Evolutionary conservation across 1,140 invertebrate genomes (phyloP).

Genomic region (Heliconius himera): DNA sequence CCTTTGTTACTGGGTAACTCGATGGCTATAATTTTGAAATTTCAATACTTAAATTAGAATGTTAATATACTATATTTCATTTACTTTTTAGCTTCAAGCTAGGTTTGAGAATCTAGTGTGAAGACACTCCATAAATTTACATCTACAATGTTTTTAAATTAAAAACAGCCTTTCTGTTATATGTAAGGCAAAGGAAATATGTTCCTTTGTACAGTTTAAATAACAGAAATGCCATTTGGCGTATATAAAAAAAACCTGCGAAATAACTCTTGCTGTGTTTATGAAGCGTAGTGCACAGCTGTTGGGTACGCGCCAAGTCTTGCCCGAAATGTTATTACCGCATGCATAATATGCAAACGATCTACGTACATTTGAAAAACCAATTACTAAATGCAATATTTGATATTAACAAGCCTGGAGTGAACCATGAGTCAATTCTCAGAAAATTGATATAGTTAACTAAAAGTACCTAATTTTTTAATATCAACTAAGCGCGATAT

Average conservation of each 20-base stretch:
- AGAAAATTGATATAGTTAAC: neutral
- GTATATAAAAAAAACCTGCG: neutral
- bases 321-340: conserved; percentile 12
- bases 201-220: neutral
- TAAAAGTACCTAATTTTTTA: too few species aligned
- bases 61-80: too few species aligned
- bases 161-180: neutral
- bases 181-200: neutral
- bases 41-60: neutral
- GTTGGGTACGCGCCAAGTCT: conserved; percentile 22
- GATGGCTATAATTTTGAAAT: neutral
- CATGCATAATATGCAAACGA: conserved; percentile 3
- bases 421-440: neutral
- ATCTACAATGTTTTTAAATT: too few species aligned
- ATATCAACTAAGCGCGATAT: too few species aligned
- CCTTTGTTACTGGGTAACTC: conserved; percentile 27
- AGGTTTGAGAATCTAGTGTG: neutral
- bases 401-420: neutral
- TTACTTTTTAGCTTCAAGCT: too few species aligned
- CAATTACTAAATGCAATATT: neutral
- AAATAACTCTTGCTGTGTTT: conserved; percentile 3
- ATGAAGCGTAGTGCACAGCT: conserved; percentile 17
- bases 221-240: conserved; percentile 5
- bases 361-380: neutral
- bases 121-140: too few species aligned